Base-by-base conservation (phyloP, 2,888 invertebrate species). In the Arrhopalites spinosus region DNA sequence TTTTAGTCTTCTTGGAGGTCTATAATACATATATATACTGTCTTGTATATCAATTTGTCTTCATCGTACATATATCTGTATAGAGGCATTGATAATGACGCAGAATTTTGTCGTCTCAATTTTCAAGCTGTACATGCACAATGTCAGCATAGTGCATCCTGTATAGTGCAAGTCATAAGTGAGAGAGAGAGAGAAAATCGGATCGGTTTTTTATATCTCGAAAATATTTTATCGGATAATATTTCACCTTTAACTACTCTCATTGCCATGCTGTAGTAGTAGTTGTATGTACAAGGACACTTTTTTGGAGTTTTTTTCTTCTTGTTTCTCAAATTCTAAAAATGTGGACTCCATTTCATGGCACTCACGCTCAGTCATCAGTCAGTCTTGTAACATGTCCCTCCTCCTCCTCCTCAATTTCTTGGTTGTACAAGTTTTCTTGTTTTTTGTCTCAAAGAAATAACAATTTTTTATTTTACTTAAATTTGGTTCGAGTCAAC, bases 201-300 rank as follows among this genome's bases (percentile, higher is more conserved):
- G 69, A 50, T 50, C 68, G 15, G 68, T 47, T 69, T 69, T 64
- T 56, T 63, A n/a, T 36, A 29, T 64, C 64, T 36, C 25, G 15
- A 36, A 59, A 29, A 30, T n/a, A 43, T 64, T 64, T 69, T 69
- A 69, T 69, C 69, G 69, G 27, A 53, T 69, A 50, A 53, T 69
- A 69, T 69, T 69, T 69, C 69, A 69, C 47, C 69, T 69, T 23
- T 50, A 69, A 64, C n/a, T 64, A 64, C 64, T 20, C n/a, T 64
- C 20, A 45, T 7, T 5, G 3, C 36, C 36, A 3, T 36, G 3
- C 36, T 11, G 5, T 11, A 7, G 36, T 36, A 3, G n/a, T 36
- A 7, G 3, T 56, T 15, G 27, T 2, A 25, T 61, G 15, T 25
- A 61, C 3, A 61, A 61, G 5, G 25, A 20, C 3, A 56, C 23